Evolutionary conservation across 2,113 vertebrate genomes (phyloP).

Genomic region (Nycticebus coucang): DNA sequence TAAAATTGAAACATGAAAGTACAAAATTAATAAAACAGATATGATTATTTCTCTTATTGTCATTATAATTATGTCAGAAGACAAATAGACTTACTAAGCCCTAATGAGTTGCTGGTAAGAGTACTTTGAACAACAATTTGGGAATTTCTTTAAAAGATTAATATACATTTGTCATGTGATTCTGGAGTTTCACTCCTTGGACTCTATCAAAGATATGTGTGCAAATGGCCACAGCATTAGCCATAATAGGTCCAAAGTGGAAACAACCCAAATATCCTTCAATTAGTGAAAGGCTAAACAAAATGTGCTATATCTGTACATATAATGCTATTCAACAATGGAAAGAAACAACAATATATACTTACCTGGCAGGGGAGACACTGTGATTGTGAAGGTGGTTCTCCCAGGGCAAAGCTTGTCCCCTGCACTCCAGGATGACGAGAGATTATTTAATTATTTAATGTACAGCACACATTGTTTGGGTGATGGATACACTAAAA

Average conservation of each 20-base stretch:
- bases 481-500: background rate
- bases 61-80: background rate
- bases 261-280: background rate
- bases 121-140: background rate
- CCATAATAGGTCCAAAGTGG: background rate
- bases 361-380: background rate
- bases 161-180: too few species aligned
- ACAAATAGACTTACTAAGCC: background rate
- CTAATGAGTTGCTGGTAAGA: background rate
- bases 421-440: background rate
- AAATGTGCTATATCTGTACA: background rate
- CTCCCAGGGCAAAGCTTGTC: background rate
- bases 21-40: background rate
- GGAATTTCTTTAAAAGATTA: background rate
- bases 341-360: background rate
- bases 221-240: background rate
- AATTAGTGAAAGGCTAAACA: background rate
- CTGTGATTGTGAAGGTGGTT: background rate
- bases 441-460: background rate
- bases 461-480: too few species aligned
- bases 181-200: background rate
- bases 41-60: background rate
- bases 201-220: background rate
- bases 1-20: background rate
- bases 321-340: background rate